Percentiles rank a stretch among this genome's conserved stretches.
Evolutionary conservation across 2,888 invertebrate genomes (phyloP).

Genomic region (Synanthedon andrenaeformis): DNA sequence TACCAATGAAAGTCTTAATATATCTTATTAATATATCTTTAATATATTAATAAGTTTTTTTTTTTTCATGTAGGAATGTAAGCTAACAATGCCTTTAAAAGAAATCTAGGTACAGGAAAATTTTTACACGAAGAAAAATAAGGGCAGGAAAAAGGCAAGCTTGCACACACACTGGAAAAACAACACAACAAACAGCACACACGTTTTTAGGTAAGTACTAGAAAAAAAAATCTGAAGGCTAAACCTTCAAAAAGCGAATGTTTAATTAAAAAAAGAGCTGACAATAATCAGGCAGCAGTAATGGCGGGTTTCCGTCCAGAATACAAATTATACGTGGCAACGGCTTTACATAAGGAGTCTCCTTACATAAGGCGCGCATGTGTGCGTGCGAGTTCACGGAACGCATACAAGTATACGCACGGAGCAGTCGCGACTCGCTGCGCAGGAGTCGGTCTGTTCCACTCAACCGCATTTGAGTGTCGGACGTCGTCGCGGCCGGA

Average conservation of each 20-base stretch:
- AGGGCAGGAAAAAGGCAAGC: too few relatives aligned
- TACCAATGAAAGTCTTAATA: too few relatives aligned
- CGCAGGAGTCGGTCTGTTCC: conserved; percentile 59
- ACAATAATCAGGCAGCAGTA: conserved; percentile 12
- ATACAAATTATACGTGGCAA: conserved; percentile 31
- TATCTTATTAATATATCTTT: too few relatives aligned
- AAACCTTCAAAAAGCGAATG: background rate
- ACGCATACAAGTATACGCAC: conserved; percentile 12
- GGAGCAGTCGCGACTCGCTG: conserved; percentile 33
- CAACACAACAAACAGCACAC: too few relatives aligned
- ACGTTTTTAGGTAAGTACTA: too few relatives aligned
- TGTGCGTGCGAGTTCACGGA: conserved; percentile 23
- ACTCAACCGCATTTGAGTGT: conserved; percentile 64
- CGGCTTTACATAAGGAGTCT: conserved; percentile 41
- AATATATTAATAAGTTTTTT: too few relatives aligned
- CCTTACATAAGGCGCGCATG: conserved; percentile 31
- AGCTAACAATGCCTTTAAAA: too few relatives aligned
- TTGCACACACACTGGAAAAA: too few relatives aligned
- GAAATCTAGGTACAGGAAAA: too few relatives aligned
- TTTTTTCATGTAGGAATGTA: too few relatives aligned
- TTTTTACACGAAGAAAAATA: too few relatives aligned
- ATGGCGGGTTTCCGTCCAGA: conserved; percentile 51
- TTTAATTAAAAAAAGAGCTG: background rate
- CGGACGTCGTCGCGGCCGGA: conserved; percentile 30
- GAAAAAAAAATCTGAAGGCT: too few relatives aligned